These are phyloP conservation scores for Volucella inflata DNA, from an alignment of 2,888 invertebrate genomes.

Conservation along the genomic window DNA sequence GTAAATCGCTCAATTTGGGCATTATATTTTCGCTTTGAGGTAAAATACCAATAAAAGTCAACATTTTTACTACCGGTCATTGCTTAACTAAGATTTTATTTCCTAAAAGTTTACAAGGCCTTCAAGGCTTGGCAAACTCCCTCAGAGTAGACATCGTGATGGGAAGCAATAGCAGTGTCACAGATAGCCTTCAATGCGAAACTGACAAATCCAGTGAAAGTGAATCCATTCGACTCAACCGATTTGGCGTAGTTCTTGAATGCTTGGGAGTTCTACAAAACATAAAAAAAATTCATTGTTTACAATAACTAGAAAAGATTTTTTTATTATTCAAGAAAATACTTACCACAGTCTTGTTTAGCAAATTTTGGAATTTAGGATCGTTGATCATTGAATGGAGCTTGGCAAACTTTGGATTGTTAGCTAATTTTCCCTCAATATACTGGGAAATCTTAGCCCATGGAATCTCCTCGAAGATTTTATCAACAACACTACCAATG, in stretches of 20 bases:
- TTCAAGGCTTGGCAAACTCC: slow-evolving; percentile 57
- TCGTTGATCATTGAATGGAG: slow-evolving; percentile 51
- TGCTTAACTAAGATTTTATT: slow-evolving; percentile 25
- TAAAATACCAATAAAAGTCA: neutral
- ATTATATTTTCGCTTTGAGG: neutral
- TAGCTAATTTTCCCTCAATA: slow-evolving; percentile 34
- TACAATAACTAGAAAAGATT: neutral
- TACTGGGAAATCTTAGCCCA: slow-evolving; percentile 56
- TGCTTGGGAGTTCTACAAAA: slow-evolving; percentile 35
- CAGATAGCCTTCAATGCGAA: slow-evolving; percentile 64
- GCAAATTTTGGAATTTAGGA: slow-evolving; percentile 48
- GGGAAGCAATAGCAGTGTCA: slow-evolving; percentile 62
- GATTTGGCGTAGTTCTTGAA: slow-evolving; percentile 47
- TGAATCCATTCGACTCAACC: slow-evolving; percentile 52
- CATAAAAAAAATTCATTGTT: neutral
- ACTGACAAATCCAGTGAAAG: slow-evolving; percentile 49
- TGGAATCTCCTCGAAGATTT: slow-evolving; percentile 56
- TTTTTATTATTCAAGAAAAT: neutral
- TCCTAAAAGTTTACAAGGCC: slow-evolving; percentile 38
- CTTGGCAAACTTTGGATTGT: slow-evolving; percentile 50
- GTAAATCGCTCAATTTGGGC: no score
- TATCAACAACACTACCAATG: slow-evolving; percentile 20
- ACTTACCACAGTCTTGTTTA: slow-evolving; percentile 61
- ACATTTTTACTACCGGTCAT: neutral
- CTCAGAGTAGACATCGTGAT: slow-evolving; percentile 57